Evolutionary conservation across 2,797 vertebrate genomes (phyloP).

Genomic region (Smutsia temminckii): DNA sequence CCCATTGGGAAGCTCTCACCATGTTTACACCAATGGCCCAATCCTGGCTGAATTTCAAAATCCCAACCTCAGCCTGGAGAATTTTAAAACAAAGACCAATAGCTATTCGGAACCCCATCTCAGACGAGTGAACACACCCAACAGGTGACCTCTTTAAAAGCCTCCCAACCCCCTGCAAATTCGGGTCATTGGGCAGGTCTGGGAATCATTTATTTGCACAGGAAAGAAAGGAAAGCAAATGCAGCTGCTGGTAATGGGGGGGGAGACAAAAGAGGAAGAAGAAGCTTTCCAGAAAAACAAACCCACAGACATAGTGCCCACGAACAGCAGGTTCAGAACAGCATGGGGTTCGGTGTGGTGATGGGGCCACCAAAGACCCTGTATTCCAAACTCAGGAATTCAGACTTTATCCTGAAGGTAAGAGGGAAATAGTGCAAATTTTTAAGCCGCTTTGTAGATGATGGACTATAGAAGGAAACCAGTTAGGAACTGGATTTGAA

Average conservation of each 20-base stretch:
- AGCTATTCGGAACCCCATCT: background rate
- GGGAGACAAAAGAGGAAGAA: background rate
- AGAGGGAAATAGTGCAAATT: background rate
- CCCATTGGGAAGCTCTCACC: background rate
- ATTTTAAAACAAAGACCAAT: slow-evolving; percentile 14
- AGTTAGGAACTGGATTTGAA: background rate
- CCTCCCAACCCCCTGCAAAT: too few species aligned
- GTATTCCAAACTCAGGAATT: background rate
- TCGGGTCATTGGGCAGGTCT: background rate
- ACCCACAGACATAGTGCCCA: background rate
- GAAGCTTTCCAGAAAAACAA: background rate
- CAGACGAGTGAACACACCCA: background rate
- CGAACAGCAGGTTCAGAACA: background rate
- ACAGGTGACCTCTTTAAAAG: background rate
- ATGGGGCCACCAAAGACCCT: background rate
- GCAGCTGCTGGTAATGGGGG: too few species aligned
- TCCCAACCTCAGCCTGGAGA: background rate
- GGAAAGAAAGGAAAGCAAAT: background rate
- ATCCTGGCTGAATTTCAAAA: background rate
- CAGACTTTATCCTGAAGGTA: background rate
- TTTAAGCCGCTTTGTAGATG: background rate
- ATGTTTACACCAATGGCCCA: background rate
- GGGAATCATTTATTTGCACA: background rate
- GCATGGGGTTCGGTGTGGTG: background rate
- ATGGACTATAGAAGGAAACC: background rate